Conservation (phyloP, 2,888 invertebrate genomes). For the Chloroclysta siterata region DNA sequence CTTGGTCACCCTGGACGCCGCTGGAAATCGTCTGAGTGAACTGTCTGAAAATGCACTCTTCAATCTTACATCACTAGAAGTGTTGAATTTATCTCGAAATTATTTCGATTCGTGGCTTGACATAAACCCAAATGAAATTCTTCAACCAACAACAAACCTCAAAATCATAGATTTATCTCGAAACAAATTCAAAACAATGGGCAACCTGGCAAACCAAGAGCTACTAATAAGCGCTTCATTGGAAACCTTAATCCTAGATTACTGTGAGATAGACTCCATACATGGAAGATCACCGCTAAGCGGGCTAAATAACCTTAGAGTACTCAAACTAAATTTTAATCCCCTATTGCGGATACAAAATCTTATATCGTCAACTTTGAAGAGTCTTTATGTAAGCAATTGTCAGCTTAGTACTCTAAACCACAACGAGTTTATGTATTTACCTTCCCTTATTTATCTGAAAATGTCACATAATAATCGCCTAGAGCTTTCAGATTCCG, state of each 20-base stretch:
- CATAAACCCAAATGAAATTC: constrained; percentile 81
- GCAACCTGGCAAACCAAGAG: constrained; percentile 74
- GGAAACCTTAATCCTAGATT: constrained; percentile 84
- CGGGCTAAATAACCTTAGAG: constrained; percentile 81
- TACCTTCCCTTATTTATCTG: constrained; percentile 86
- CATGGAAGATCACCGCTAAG: constrained; percentile 78
- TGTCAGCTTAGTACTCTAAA: constrained; percentile 82
- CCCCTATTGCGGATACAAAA: constrained; percentile 74
- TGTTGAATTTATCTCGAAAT: constrained; percentile 87
- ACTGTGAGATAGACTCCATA: constrained; percentile 85
- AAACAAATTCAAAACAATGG: constrained; percentile 85
- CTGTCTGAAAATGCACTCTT: constrained; percentile 76
- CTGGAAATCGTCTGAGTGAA: constrained; percentile 80
- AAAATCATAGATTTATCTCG: constrained; percentile 86
- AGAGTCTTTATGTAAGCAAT: constrained; percentile 84
- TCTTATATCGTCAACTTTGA: constrained; percentile 79
- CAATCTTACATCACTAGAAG: constrained; percentile 83
- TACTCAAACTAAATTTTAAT: constrained; percentile 83
- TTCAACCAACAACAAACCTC: constrained; percentile 78
- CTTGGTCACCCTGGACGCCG: constrained; percentile 65
- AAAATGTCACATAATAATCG: constrained; percentile 86
- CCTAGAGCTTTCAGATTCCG: constrained; percentile 73
- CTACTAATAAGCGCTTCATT: constrained; percentile 85
- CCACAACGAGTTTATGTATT: constrained; percentile 80
- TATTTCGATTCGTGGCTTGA: constrained; percentile 84